Evolutionary conservation across 2,113 vertebrate genomes (phyloP).

Genomic region (Gymnorhina tibicen): DNA sequence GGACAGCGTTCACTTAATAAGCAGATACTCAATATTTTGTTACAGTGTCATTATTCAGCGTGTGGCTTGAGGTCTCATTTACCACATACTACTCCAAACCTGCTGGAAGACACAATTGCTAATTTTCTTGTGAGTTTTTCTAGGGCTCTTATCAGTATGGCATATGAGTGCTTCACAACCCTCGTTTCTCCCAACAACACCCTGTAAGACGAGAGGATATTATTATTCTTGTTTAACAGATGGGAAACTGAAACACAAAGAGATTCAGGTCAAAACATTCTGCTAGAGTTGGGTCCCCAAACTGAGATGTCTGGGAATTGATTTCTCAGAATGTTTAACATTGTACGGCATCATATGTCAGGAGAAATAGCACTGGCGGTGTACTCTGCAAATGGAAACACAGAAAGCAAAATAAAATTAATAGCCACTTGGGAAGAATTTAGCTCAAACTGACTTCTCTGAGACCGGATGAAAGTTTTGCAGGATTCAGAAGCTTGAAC

Average conservation of each 20-base stretch:
- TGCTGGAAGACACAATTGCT: background rate
- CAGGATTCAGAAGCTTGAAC: background rate
- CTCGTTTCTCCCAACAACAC: constrained; percentile 7
- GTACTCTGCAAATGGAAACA: background rate
- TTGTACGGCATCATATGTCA: background rate
- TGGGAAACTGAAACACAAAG: constrained; percentile 50
- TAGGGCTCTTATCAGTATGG: constrained; percentile 12
- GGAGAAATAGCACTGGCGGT: background rate
- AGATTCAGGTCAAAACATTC: constrained; percentile 47
- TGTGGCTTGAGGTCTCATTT: background rate
- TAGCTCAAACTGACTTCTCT: background rate
- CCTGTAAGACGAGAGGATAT: background rate
- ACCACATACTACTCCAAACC: background rate
- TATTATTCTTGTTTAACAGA: constrained; percentile 48
- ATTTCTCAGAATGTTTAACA: background rate
- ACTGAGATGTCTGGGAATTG: background rate
- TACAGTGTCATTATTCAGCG: background rate
- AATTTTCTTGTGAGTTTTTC: background rate
- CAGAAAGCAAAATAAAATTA: background rate
- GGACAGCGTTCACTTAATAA: constrained; percentile 15
- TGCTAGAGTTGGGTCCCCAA: background rate
- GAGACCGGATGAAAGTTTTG: background rate
- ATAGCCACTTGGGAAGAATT: background rate
- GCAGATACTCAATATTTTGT: constrained; percentile 18
- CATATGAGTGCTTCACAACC: background rate